These are phyloP conservation scores for Eudemis profundana DNA, from an alignment of 2,888 invertebrate genomes.

Conservation along the genomic window DNA sequence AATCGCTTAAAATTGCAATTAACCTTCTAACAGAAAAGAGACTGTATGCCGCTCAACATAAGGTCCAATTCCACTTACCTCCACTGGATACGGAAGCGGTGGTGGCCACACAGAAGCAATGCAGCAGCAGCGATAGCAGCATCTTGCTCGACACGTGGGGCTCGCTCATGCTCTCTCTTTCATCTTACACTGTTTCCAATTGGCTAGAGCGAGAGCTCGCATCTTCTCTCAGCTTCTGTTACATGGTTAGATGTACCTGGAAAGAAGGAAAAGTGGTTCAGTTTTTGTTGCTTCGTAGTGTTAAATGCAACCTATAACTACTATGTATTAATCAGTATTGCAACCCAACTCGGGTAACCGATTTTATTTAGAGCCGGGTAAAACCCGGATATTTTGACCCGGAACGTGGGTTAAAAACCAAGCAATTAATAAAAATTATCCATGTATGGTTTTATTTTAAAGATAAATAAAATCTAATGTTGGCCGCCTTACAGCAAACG, in stretches of 20 bases:
- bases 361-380: too few species aligned
- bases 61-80: slow-evolving; percentile 60
- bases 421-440: too few species aligned
- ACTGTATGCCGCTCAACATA: slow-evolving; percentile 44
- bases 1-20: too few species aligned
- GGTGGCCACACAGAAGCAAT: slow-evolving; percentile 76
- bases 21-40: too few species aligned
- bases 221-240: slow-evolving; percentile 23
- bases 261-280: background rate
- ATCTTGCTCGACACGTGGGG: slow-evolving; percentile 67
- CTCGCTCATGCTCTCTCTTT: slow-evolving; percentile 48
- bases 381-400: too few species aligned
- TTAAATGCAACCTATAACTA: background rate
- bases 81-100: slow-evolving; percentile 74
- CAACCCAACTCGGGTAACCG: too few species aligned
- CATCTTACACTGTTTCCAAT: slow-evolving; percentile 52
- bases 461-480: too few species aligned
- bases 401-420: too few species aligned
- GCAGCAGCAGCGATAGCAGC: slow-evolving; percentile 72
- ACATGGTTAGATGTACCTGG: slow-evolving; percentile 36
- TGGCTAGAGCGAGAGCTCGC: slow-evolving; percentile 43
- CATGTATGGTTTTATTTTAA: too few species aligned
- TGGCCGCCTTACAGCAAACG: too few species aligned
- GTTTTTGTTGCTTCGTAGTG: background rate
- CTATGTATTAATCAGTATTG: too few species aligned